Conservation (phyloP, 2,797 vertebrate genomes). For the Rousettus madagascariensis region DNA sequence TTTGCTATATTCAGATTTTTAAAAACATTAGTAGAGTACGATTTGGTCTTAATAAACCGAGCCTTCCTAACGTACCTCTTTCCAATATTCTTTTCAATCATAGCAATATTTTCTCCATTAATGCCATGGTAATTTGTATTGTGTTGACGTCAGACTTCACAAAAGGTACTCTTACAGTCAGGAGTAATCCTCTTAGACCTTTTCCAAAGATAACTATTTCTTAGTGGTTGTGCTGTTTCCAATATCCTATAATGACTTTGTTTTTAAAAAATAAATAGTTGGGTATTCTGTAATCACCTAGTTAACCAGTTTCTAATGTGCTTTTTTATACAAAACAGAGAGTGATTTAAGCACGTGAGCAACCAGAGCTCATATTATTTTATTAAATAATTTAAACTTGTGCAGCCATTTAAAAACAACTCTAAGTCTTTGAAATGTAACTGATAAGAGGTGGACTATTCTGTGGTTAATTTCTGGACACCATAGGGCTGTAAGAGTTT, state of each 20-base stretch:
- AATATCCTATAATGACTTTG: conserved; percentile 21
- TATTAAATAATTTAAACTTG: conserved; percentile 41
- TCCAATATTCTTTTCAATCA: conserved; percentile 61
- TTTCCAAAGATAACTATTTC: conserved; percentile 45
- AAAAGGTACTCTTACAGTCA: conserved; percentile 27
- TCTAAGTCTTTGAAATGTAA: conserved; percentile 18
- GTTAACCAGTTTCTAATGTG: conserved; percentile 45
- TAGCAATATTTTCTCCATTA: conserved; percentile 44
- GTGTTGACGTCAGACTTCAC: conserved; percentile 60
- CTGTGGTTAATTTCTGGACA: not conserved
- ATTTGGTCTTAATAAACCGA: conserved; percentile 64
- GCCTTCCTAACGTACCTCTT: conserved; percentile 43
- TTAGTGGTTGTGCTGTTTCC: conserved; percentile 16
- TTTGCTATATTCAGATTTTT: conserved; percentile 54
- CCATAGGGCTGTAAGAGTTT: not conserved
- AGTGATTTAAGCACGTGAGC: not conserved
- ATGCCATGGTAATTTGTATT: conserved; percentile 61
- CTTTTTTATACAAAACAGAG: conserved; percentile 12
- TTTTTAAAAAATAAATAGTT: conserved; percentile 37
- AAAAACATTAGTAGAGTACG: conserved; percentile 59
- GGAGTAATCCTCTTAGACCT: conserved; percentile 51
- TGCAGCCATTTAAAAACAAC: conserved; percentile 52
- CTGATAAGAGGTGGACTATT: not conserved
- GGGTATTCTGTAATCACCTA: not conserved
- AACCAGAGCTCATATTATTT: not conserved